These are phyloP conservation scores for Drepana falcataria DNA, from an alignment of 2,888 invertebrate genomes.

Conservation along the genomic window DNA sequence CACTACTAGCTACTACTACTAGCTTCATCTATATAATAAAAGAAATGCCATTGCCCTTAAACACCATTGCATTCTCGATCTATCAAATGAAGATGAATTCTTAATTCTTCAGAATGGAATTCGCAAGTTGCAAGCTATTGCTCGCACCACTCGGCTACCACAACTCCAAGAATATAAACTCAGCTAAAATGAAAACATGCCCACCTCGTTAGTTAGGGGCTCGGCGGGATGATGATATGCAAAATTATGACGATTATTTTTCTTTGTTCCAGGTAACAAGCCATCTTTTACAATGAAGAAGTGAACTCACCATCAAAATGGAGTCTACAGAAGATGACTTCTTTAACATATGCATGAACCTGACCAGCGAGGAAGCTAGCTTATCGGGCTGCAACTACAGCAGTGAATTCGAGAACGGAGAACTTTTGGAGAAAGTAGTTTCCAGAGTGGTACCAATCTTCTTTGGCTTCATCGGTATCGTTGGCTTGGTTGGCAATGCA, in stretches of 20 bases:
- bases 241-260: constrained; percentile 3
- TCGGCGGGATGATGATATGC: background rate
- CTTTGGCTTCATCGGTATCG: constrained; percentile 90
- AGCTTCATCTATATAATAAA: no score
- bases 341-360: constrained; percentile 62
- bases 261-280: constrained; percentile 44
- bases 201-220: no score
- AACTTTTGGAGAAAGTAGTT: constrained; percentile 81
- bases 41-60: no score
- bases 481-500: constrained; percentile 93
- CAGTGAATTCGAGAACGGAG: constrained; percentile 67
- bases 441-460: constrained; percentile 87
- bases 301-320: constrained; percentile 39
- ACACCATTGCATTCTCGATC: no score
- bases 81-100: no score
- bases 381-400: constrained; percentile 59
- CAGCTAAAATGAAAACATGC: no score
- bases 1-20: no score
- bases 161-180: no score
- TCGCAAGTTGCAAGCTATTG: no score
- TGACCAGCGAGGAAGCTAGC: constrained; percentile 54
- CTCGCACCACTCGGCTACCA: no score
- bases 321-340: constrained; percentile 67
- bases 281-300: constrained; percentile 27
- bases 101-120: no score